Percentiles rank a stretch among this genome's conserved stretches.
Evolutionary conservation across 2,888 invertebrate genomes (phyloP).

Genomic region (Sturmia bella): DNA sequence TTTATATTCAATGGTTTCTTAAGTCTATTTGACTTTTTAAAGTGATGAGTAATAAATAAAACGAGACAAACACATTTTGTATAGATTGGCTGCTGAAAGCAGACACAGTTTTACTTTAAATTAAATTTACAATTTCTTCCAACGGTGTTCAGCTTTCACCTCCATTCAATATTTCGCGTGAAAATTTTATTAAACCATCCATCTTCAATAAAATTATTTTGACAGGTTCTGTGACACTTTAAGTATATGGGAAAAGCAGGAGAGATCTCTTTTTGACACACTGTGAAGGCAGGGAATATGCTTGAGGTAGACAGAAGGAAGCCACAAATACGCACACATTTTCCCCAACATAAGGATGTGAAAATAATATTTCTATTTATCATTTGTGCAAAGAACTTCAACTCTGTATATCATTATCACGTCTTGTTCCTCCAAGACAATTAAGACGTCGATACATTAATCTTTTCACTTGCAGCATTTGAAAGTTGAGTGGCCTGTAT

Average conservation of each 20-base stretch:
- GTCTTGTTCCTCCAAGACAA: not conserved
- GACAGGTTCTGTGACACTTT: conserved; percentile 66
- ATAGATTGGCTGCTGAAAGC: not conserved
- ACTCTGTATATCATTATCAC: conserved; percentile 51
- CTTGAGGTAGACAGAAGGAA: not conserved
- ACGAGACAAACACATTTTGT: too few species aligned
- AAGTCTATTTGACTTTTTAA: conserved; percentile 43
- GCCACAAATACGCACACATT: not conserved
- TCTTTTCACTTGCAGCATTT: conserved; percentile 67
- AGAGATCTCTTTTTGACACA: conserved; percentile 17
- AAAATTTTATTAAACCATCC: conserved; percentile 49
- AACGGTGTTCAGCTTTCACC: not conserved
- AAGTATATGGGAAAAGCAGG: conserved; percentile 27
- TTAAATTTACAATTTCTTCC: conserved; percentile 7
- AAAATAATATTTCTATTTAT: not conserved
- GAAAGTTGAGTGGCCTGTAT: not conserved
- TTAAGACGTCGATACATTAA: conserved; percentile 73
- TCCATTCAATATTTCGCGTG: not conserved
- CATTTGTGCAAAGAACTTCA: not conserved
- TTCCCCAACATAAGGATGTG: not conserved
- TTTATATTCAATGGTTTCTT: not conserved
- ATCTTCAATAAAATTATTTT: conserved; percentile 49
- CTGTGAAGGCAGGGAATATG: not conserved
- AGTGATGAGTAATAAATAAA: not conserved
- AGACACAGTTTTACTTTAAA: conserved; percentile 30